Evolutionary conservation across 2,797 vertebrate species (phyloP).

Genomic region (Pelobates cultripes): DNA sequence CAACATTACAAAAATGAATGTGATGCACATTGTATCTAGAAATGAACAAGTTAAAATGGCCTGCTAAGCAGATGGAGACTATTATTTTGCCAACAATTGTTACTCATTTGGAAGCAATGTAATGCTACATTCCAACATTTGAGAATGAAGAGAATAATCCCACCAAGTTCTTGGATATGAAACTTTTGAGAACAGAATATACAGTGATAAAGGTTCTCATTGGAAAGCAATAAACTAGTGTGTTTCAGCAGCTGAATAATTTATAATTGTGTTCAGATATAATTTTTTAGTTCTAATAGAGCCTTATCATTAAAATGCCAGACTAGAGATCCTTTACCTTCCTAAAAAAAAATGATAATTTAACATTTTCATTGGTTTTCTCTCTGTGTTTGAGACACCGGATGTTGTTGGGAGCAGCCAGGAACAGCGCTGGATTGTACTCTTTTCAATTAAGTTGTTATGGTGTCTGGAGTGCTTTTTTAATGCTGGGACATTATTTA

Average conservation of each 20-base stretch:
- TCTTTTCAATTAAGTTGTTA: no score
- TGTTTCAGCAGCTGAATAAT: not conserved
- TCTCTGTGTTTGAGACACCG: no score
- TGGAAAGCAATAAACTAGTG: not conserved
- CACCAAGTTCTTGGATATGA: slow-evolving; percentile 38
- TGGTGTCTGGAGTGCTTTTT: no score
- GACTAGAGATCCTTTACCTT: no score
- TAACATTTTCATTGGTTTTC: no score
- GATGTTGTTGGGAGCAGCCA: no score
- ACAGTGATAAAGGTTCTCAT: not conserved
- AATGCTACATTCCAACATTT: slow-evolving; percentile 51
- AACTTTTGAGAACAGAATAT: slow-evolving; percentile 33
- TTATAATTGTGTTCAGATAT: not conserved
- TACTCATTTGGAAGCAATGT: slow-evolving; percentile 56
- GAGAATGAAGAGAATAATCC: slow-evolving; percentile 43
- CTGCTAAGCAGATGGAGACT: slow-evolving; percentile 50
- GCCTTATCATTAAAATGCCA: no score
- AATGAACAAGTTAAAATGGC: slow-evolving; percentile 44
- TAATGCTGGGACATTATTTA: no score
- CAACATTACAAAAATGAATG: not conserved
- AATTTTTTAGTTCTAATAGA: no score
- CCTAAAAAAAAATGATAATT: no score
- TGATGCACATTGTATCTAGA: not conserved
- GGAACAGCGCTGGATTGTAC: no score
- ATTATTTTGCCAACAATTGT: slow-evolving; percentile 53